Evolutionary conservation across 2,888 invertebrate genomes (phyloP).

Genomic region (Gasteruption jaculator): DNA sequence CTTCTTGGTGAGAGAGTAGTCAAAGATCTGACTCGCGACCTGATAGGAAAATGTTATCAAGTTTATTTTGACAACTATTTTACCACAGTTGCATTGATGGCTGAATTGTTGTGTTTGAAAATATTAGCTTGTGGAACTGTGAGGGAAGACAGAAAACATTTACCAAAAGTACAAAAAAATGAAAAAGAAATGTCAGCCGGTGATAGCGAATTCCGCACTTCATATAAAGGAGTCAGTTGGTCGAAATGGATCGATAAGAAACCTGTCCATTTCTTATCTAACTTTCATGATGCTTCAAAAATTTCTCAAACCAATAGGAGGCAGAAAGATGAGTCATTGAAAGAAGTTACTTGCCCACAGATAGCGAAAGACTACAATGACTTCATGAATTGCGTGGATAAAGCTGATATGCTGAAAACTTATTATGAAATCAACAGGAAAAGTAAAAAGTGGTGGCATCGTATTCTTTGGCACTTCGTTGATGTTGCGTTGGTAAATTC

Average conservation of each 20-base stretch:
- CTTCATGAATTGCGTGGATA: conserved; percentile 23
- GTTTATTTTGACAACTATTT: conserved; percentile 35
- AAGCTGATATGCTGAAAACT: conserved; percentile 21
- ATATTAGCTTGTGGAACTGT: conserved; percentile 34
- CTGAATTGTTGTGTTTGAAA: conserved; percentile 22
- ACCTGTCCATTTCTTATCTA: conserved; percentile 24
- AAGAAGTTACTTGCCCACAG: conserved; percentile 18
- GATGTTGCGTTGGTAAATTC: conserved; percentile 9
- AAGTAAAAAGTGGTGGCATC: conserved; percentile 23
- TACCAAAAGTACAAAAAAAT: conserved; percentile 27
- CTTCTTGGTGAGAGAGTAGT: conserved; percentile 30
- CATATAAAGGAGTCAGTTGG: conserved; percentile 28
- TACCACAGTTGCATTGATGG: conserved; percentile 27
- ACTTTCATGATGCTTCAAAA: conserved; percentile 23
- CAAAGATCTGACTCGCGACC: conserved; percentile 24
- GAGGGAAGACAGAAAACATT: conserved; percentile 28
- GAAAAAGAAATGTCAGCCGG: conserved; percentile 31
- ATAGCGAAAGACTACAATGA: conserved; percentile 23
- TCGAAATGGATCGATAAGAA: conserved; percentile 35
- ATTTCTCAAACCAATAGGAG: conserved; percentile 17
- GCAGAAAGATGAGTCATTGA: conserved; percentile 17
- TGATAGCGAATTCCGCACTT: conserved; percentile 21
- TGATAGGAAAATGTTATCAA: conserved; percentile 26
- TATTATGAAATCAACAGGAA: conserved; percentile 21
- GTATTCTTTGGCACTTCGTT: conserved; percentile 14